Conservation (phyloP, 2,113 vertebrate species). For the Seriola aureovittata region DNA sequence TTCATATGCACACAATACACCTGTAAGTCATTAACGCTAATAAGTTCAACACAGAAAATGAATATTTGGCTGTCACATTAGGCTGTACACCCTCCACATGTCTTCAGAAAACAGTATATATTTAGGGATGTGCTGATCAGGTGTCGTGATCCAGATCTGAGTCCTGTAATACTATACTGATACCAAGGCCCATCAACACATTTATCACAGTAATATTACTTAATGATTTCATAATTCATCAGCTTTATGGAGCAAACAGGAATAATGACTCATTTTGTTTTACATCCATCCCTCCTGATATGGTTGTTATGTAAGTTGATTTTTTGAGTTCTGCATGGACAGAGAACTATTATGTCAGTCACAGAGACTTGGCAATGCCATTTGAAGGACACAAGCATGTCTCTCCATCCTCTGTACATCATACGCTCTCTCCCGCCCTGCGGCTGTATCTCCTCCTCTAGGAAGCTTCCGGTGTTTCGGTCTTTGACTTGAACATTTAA, state of each 20-base stretch:
- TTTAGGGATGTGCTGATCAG: no score
- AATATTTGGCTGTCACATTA: not conserved
- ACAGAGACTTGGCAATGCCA: not conserved
- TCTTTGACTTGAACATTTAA: conserved; percentile 14
- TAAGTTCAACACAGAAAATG: not conserved
- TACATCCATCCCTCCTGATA: not conserved
- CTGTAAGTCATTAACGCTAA: conserved; percentile 7
- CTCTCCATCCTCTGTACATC: not conserved
- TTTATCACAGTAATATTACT: no score
- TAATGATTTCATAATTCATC: no score
- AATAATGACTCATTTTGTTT: no score
- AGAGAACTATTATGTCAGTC: not conserved
- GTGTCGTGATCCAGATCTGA: no score
- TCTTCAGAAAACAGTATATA: no score
- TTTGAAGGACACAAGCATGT: not conserved
- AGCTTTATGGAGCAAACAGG: no score
- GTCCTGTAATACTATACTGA: no score
- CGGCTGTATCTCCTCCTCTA: not conserved
- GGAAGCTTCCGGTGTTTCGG: conserved; percentile 5
- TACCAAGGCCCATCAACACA: no score
- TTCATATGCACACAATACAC: not conserved
- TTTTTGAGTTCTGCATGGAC: not conserved
- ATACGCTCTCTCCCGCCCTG: not conserved
- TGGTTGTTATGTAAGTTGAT: not conserved
- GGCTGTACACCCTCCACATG: no score